These are phyloP conservation scores for Poecilia velifera DNA, from an alignment of 2,797 vertebrate species.

Conservation along the genomic window DNA sequence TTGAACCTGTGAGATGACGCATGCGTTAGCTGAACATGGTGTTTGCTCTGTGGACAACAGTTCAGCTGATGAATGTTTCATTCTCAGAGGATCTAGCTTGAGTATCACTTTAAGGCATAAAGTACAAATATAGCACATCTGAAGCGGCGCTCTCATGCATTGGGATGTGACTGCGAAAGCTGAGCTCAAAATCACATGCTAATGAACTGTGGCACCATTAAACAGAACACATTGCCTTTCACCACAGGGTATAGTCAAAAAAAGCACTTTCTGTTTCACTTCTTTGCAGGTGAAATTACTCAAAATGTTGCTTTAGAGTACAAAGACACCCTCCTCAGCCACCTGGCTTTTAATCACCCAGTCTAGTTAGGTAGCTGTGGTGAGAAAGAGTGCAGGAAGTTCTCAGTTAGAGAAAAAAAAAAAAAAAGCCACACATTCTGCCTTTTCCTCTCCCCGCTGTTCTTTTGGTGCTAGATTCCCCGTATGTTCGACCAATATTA, in stretches of 20 bases:
- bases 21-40: background rate
- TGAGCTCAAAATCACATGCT: slow-evolving; percentile 47
- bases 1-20: background rate
- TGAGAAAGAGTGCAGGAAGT: slow-evolving; percentile 11
- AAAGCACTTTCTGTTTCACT: slow-evolving; percentile 38
- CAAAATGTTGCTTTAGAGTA: slow-evolving; percentile 37
- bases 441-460: slow-evolving; percentile 58
- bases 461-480: slow-evolving; percentile 53
- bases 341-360: slow-evolving; percentile 55
- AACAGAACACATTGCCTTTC: slow-evolving; percentile 44
- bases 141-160: slow-evolving; percentile 27
- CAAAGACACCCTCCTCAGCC: slow-evolving; percentile 28
- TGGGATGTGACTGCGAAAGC: slow-evolving; percentile 39
- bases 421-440: slow-evolving; percentile 33
- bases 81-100: slow-evolving; percentile 7
- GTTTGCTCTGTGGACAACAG: slow-evolving; percentile 14
- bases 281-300: slow-evolving; percentile 41
- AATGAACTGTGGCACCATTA: slow-evolving; percentile 69
- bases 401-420: slow-evolving; percentile 23
- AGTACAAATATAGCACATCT: slow-evolving; percentile 38
- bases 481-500: slow-evolving; percentile 73
- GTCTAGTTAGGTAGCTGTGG: slow-evolving; percentile 27
- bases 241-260: slow-evolving; percentile 52
- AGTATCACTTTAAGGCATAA: slow-evolving; percentile 32
- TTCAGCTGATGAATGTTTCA: slow-evolving; percentile 26